Conservation (phyloP, 1,140 invertebrate species). For the Ectropis grisescens region DNA sequence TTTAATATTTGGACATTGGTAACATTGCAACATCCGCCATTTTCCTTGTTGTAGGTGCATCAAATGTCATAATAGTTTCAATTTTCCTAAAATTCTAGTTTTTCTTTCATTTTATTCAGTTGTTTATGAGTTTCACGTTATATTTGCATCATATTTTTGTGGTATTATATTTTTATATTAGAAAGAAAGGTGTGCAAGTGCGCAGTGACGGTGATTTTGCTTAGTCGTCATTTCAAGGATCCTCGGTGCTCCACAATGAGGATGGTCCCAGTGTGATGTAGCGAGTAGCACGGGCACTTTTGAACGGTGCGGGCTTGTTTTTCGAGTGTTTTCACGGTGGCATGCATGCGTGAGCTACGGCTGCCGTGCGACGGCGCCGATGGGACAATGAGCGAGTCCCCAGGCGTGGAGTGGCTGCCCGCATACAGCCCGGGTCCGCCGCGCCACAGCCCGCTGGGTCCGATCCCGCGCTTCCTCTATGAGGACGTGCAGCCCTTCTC, state of each 20-base stretch:
- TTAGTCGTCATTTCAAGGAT: slow-evolving; percentile 58
- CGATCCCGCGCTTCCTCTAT: slow-evolving; percentile 57
- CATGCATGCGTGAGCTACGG: background rate
- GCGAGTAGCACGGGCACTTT: slow-evolving; percentile 38
- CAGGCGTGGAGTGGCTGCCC: slow-evolving; percentile 63
- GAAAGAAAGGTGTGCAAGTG: background rate
- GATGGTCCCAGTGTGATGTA: slow-evolving; percentile 59
- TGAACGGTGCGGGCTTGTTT: background rate
- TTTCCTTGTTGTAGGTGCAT: slow-evolving; percentile 68
- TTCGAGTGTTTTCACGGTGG: background rate
- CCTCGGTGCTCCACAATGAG: slow-evolving; percentile 55
- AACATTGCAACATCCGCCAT: no score
- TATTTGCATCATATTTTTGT: slow-evolving; percentile 8
- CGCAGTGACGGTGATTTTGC: slow-evolving; percentile 9
- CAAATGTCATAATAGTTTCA: slow-evolving; percentile 69
- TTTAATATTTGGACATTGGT: no score
- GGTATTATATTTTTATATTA: slow-evolving; percentile 25
- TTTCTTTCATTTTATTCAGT: slow-evolving; percentile 52
- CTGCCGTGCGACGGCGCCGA: no score
- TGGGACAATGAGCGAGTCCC: slow-evolving; percentile 62
- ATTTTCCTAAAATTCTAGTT: slow-evolving; percentile 41
- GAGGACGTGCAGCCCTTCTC: slow-evolving; percentile 55
- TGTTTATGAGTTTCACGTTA: slow-evolving; percentile 14
- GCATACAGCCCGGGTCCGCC: slow-evolving; percentile 60
- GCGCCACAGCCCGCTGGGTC: slow-evolving; percentile 58